Evolutionary conservation across 2,797 vertebrate genomes (phyloP).

Genomic region (Lagorchestes hirsutus): DNA sequence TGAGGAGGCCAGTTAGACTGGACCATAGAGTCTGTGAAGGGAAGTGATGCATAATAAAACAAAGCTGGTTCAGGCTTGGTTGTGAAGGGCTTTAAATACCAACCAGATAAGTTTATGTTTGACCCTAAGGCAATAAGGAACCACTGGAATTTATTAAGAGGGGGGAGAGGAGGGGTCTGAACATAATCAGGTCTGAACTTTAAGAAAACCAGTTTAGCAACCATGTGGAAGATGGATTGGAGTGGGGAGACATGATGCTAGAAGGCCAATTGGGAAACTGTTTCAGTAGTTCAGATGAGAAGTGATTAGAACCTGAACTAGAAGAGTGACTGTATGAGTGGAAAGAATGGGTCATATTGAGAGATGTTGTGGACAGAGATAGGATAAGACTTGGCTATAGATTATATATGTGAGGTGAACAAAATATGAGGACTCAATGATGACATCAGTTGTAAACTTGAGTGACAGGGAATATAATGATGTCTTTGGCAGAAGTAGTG

Average conservation of each 20-base stretch:
- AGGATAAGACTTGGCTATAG: neutral
- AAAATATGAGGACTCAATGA: neutral
- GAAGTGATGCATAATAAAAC: neutral
- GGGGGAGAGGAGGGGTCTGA: neutral
- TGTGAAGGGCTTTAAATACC: neutral
- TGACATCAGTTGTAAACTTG: neutral
- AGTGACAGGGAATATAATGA: neutral
- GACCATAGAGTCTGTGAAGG: neutral
- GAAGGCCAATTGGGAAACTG: neutral
- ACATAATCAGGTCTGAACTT: neutral
- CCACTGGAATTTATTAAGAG: neutral
- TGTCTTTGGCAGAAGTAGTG: neutral
- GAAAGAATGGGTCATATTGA: neutral
- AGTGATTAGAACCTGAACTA: neutral
- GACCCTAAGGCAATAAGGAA: neutral
- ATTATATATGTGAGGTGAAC: neutral
- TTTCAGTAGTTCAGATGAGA: neutral
- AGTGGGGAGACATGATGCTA: neutral
- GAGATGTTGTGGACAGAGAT: neutral
- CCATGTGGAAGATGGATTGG: neutral
- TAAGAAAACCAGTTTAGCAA: neutral
- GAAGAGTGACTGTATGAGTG: neutral
- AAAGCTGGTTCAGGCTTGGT: neutral
- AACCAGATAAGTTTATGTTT: neutral
- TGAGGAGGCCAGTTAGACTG: neutral